These are phyloP conservation scores for Chionoecetes opilio DNA, from an alignment of 1,140 invertebrate genomes.

Conservation along the genomic window DNA sequence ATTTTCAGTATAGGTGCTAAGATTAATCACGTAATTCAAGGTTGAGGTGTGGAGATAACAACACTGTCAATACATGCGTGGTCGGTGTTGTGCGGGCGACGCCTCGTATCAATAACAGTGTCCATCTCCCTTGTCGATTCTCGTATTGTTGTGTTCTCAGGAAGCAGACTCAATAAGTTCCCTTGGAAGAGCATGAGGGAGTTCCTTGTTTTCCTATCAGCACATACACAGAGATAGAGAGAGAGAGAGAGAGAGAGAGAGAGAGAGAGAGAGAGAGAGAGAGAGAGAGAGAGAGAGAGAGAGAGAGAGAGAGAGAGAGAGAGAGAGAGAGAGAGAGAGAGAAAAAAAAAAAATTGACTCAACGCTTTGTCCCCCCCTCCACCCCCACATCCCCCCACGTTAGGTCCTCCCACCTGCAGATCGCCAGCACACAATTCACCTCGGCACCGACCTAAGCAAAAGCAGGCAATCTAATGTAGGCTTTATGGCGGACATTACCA, in stretches of 20 bases:
- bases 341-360: not conserved
- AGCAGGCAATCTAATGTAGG: too few species aligned
- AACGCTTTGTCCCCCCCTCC: too few species aligned
- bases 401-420: too few species aligned
- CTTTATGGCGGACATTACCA: too few species aligned
- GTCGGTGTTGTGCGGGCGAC: not conserved
- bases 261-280: not conserved
- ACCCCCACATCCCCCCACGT: too few species aligned
- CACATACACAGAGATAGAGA: not conserved
- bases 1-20: too few species aligned
- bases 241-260: not conserved
- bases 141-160: not conserved
- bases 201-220: not conserved
- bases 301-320: constrained; percentile 46
- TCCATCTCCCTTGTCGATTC: not conserved
- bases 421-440: too few species aligned
- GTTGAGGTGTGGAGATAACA: too few species aligned
- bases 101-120: not conserved
- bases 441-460: too few species aligned
- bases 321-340: constrained; percentile 43
- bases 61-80: too few species aligned
- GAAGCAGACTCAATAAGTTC: not conserved
- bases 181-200: too few species aligned
- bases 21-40: too few species aligned
- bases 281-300: constrained; percentile 46